Percentiles rank a stretch among this genome's conserved stretches.
Evolutionary conservation across 2,888 invertebrate species (phyloP).

Genomic region (Chrysodeixis includens): DNA sequence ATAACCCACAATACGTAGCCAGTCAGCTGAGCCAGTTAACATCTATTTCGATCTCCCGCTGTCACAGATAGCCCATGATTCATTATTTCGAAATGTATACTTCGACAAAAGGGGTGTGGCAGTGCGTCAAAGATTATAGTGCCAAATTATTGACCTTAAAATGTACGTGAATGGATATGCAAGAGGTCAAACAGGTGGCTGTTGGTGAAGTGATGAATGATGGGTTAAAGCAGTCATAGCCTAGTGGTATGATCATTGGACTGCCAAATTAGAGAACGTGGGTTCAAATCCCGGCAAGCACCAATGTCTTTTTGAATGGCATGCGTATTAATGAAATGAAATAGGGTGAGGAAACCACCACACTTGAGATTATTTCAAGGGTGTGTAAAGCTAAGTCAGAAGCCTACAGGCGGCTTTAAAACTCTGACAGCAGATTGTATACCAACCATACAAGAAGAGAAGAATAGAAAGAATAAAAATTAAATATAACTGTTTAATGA

Average conservation of each 20-base stretch:
- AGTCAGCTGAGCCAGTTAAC: slow-evolving; percentile 1
- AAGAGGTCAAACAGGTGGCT: not conserved
- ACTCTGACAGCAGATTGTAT: too few relatives aligned
- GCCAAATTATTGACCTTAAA: slow-evolving; percentile 1
- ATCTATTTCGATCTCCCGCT: not conserved
- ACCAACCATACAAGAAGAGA: too few relatives aligned
- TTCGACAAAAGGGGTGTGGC: not conserved
- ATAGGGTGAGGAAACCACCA: too few relatives aligned
- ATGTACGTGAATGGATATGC: not conserved
- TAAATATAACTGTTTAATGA: too few relatives aligned
- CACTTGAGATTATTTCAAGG: too few relatives aligned
- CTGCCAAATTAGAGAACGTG: too few relatives aligned
- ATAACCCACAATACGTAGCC: not conserved
- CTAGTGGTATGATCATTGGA: too few relatives aligned
- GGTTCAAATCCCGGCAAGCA: too few relatives aligned
- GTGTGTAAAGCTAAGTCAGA: too few relatives aligned
- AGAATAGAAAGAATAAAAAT: too few relatives aligned
- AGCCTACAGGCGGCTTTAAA: too few relatives aligned
- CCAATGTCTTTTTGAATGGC: too few relatives aligned
- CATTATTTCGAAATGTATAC: not conserved
- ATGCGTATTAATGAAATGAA: not conserved
- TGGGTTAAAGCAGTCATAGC: not conserved
- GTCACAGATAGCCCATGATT: slow-evolving; percentile 2
- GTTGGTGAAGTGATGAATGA: not conserved
- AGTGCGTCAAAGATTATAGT: not conserved